Conservation (phyloP, 2,888 invertebrate species). For the Drosophila infuscata region DNA sequence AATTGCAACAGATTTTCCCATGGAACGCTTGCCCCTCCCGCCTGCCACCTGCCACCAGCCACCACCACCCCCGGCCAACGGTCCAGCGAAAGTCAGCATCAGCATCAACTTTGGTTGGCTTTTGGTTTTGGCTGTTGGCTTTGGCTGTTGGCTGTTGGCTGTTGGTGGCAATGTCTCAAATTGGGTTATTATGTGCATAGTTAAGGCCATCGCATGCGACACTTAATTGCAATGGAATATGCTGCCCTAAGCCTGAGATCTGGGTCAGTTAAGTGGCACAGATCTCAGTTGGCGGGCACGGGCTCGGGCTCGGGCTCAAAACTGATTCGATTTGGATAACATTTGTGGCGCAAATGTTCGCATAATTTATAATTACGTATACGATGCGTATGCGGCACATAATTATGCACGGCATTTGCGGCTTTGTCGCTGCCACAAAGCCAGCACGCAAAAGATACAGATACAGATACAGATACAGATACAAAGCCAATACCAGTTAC, state of each 20-base stretch:
- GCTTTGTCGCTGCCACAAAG: slow-evolving; percentile 52
- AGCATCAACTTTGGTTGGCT: slow-evolving; percentile 16
- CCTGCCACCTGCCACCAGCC: background rate
- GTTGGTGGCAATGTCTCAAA: slow-evolving; percentile 45
- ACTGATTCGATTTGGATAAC: slow-evolving; percentile 63
- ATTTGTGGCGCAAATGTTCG: slow-evolving; percentile 62
- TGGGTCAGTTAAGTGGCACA: slow-evolving; percentile 71
- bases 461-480: slow-evolving; percentile 10
- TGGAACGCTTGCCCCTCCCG: slow-evolving; percentile 29
- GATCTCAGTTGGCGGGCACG: slow-evolving; percentile 41
- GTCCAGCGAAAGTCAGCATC: slow-evolving; percentile 58
- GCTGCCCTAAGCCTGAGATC: slow-evolving; percentile 67
- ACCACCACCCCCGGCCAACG: slow-evolving; percentile 5
- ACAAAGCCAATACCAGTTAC: slow-evolving; percentile 10
- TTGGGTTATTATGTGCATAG: slow-evolving; percentile 79
- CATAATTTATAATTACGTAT: slow-evolving; percentile 66
- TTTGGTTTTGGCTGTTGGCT: slow-evolving; percentile 5
- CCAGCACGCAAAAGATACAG: slow-evolving; percentile 65
- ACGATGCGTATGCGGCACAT: slow-evolving; percentile 56
- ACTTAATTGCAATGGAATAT: slow-evolving; percentile 70
- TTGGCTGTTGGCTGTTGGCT: slow-evolving; percentile 11
- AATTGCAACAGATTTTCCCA: slow-evolving; percentile 81
- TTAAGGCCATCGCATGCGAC: slow-evolving; percentile 74
- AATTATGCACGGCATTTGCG: slow-evolving; percentile 63
- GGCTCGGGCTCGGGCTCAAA: slow-evolving; percentile 37